Evolutionary conservation across 1,140 invertebrate genomes (phyloP), one percentile per base, ranked within the genome.

Genomic region (Dendroctonus ponderosae): DNA sequence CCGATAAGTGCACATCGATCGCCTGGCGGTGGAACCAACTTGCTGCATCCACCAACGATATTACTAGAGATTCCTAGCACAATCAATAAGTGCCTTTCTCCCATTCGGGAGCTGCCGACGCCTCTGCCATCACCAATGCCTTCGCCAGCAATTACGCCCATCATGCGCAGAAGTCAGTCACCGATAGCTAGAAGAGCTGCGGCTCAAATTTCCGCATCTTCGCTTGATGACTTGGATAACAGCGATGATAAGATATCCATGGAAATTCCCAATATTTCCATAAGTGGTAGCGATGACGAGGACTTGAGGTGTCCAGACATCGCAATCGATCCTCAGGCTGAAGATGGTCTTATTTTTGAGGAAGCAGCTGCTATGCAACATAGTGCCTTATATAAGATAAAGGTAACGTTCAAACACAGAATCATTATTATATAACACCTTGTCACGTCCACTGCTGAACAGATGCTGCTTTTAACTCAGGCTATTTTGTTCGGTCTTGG

Each of bases 11-110:
- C 84, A n/a, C 85, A 87, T 67, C 85, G 85, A 70, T 80, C 80
- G 6, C 74, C 79, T 9, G 69, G 69, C 7, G 72, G 74, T 54
- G 81, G 82, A 54, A 80, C 80, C 68, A 87, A 85, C 71, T 77
- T 85, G 4, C 78, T 86, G 37, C 85, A 87, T 77, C 87, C 86
- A 37, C 86, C 87, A 9, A 85, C 85, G 38, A 89, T 90, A 66
- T 80, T 89, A 9, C 80, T 90, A 40, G 89, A 91, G 81, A 86
- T 89, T 62, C 88, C 89, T 6, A 84, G 82, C 70, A 80, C 81
- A 74, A 87, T 87, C 43, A 87, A 86, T 71, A 87, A 87, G 75
- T 89, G 88, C 76, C 80, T 91, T 56, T 90, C 88, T 40, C 87
- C 89, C 0, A 89, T 90, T 62, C 80, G 87, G 59, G 88, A 90